These are phyloP conservation scores for Pogonophryne albipinna DNA, from an alignment of 2,797 vertebrate species.

Conservation along the genomic window DNA sequence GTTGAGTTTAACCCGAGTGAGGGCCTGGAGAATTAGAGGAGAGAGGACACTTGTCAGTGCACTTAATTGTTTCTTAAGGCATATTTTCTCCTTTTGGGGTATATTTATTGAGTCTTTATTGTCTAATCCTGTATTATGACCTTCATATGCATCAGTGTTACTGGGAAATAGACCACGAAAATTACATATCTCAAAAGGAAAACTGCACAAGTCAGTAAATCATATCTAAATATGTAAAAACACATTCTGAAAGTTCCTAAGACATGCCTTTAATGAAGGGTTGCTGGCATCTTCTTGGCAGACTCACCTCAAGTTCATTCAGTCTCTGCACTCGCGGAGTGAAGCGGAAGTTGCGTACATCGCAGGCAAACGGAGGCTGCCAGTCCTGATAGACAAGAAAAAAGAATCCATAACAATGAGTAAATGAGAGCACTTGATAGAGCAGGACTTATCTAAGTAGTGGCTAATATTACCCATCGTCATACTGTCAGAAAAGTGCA, in stretches of 20 bases:
- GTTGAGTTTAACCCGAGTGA: slow-evolving; percentile 96
- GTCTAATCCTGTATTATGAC: too few relatives aligned
- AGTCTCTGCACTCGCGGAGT: slow-evolving; percentile 96
- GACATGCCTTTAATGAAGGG: too few relatives aligned
- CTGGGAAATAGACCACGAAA: too few relatives aligned
- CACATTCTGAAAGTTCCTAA: too few relatives aligned
- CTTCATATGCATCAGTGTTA: too few relatives aligned
- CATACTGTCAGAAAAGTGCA: neutral
- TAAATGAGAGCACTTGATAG: neutral
- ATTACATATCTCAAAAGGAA: too few relatives aligned
- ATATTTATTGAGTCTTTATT: too few relatives aligned
- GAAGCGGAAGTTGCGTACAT: slow-evolving; percentile 97
- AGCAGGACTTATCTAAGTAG: neutral
- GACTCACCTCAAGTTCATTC: slow-evolving; percentile 96
- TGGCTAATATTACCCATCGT: neutral
- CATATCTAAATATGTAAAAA: too few relatives aligned
- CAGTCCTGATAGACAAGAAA: slow-evolving; percentile 88
- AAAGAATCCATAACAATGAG: neutral
- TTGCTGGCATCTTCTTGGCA: neutral
- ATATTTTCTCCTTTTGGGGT: too few relatives aligned
- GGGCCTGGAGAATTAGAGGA: slow-evolving; percentile 85
- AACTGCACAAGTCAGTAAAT: too few relatives aligned
- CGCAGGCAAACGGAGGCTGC: slow-evolving; percentile 98
- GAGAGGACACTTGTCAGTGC: neutral
- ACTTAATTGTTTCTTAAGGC: too few relatives aligned